phyloP scores from a whole-genome alignment of 1,140 invertebrate genomes.

The Eubasilissa regina region DNA sequence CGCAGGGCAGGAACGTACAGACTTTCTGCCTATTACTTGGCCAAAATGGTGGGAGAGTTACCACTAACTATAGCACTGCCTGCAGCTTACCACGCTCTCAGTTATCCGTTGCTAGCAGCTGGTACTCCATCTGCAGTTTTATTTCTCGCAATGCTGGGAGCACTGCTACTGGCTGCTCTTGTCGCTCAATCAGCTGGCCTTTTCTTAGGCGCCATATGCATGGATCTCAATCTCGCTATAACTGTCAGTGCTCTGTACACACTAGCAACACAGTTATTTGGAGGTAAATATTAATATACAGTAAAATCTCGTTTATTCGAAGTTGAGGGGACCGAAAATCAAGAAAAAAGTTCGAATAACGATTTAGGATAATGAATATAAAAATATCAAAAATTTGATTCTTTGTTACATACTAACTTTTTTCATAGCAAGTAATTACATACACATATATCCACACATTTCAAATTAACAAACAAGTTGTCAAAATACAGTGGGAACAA shows the following conservation, averaged over 20 bases:
- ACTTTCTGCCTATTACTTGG: constrained; percentile 88
- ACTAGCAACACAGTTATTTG: constrained; percentile 85
- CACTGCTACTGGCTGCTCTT: constrained; percentile 84
- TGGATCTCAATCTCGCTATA: constrained; percentile 86
- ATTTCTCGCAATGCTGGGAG: constrained; percentile 81
- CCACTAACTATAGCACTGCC: constrained; percentile 85
- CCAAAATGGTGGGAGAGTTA: constrained; percentile 89
- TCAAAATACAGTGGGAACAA: too few species aligned
- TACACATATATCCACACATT: too few species aligned
- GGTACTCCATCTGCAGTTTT: constrained; percentile 72
- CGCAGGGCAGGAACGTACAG: constrained; percentile 86
- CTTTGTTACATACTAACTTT: too few species aligned
- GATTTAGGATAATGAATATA: too few species aligned
- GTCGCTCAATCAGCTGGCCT: constrained; percentile 90
- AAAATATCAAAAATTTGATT: too few species aligned
- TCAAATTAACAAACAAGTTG: too few species aligned
- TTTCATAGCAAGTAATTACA: too few species aligned
- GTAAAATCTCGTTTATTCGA: too few species aligned
- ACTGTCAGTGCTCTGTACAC: constrained; percentile 87
- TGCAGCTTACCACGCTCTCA: constrained; percentile 85
- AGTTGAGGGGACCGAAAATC: too few species aligned
- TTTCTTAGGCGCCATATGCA: constrained; percentile 86
- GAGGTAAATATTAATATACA: constrained; percentile 72
- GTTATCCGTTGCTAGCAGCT: constrained; percentile 83
- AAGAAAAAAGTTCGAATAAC: too few species aligned